These are phyloP conservation scores for Halyomorpha halys DNA, from an alignment of 1,140 invertebrate genomes.

Conservation along the genomic window DNA sequence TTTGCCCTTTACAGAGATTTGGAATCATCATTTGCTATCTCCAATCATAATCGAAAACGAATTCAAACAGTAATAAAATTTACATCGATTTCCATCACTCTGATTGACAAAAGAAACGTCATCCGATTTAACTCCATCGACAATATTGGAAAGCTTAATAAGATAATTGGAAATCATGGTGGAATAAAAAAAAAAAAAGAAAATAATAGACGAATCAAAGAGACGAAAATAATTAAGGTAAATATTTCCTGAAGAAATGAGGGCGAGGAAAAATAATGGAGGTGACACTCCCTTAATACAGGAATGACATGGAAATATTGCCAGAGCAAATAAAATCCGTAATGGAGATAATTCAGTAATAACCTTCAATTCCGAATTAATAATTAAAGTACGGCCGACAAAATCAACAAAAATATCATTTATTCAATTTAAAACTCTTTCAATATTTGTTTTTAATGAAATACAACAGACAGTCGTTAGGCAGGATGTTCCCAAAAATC, in stretches of 20 bases:
- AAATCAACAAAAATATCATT: constrained; percentile 15
- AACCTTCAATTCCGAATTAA: constrained; percentile 5
- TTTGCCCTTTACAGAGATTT: too few relatives aligned
- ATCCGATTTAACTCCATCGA: too few relatives aligned
- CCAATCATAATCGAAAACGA: too few relatives aligned
- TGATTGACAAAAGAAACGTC: too few relatives aligned
- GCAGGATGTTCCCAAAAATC: constrained; percentile 1
- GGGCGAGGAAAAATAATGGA: neutral
- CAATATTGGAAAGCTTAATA: too few relatives aligned
- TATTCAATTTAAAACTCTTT: constrained; percentile 12
- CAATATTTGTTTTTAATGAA: constrained; percentile 13
- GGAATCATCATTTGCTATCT: too few relatives aligned
- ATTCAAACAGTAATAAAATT: too few relatives aligned
- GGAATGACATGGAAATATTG: constrained; percentile 4
- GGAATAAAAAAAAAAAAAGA: too few relatives aligned
- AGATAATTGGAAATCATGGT: too few relatives aligned
- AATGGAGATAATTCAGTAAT: constrained; percentile 16
- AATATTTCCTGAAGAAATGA: neutral
- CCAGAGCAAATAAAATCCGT: constrained; percentile 8
- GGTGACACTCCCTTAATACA: neutral
- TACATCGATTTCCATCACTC: too few relatives aligned
- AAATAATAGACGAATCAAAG: constrained; percentile 9
- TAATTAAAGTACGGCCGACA: constrained; percentile 6
- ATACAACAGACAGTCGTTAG: neutral
- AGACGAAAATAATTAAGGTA: neutral